Evolutionary conservation across 1,140 invertebrate genomes (phyloP).

Genomic region (Zaprionus ghesquierei): DNA sequence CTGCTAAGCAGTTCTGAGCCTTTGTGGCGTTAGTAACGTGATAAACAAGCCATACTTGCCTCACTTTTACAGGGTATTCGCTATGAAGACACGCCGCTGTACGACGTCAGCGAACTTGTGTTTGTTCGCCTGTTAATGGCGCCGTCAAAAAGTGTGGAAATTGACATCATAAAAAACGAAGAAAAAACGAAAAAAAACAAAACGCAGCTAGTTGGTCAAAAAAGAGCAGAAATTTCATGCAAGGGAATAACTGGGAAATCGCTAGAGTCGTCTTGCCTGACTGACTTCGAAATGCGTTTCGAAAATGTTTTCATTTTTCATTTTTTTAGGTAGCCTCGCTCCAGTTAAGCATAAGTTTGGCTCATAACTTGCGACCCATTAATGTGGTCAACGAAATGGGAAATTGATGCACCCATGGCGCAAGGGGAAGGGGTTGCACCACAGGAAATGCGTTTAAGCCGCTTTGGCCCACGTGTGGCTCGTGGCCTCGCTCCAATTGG

Average conservation of each 20-base stretch:
- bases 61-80: slow-evolving; percentile 15
- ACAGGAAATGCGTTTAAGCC: slow-evolving; percentile 17
- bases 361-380: slow-evolving; percentile 67
- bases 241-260: neutral
- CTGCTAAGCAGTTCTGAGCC: no score
- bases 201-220: neutral
- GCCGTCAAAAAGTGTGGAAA: slow-evolving; percentile 40
- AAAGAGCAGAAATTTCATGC: neutral
- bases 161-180: slow-evolving; percentile 14
- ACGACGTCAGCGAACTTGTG: slow-evolving; percentile 21
- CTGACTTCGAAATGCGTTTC: neutral
- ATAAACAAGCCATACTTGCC: neutral
- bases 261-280: neutral
- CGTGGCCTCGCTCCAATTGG: slow-evolving; percentile 35
- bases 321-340: slow-evolving; percentile 50
- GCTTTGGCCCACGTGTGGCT: slow-evolving; percentile 23
- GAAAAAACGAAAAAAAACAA: neutral
- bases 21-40: neutral
- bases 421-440: neutral
- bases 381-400: slow-evolving; percentile 61
- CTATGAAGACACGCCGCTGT: no score
- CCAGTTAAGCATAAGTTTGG: slow-evolving; percentile 51
- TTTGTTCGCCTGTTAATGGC: slow-evolving; percentile 32
- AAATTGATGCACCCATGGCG: slow-evolving; percentile 47
- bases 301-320: neutral